These are phyloP conservation scores for Hydrocynus forskahlii DNA, from an alignment of 2,797 vertebrate species.

Conservation along the genomic window DNA sequence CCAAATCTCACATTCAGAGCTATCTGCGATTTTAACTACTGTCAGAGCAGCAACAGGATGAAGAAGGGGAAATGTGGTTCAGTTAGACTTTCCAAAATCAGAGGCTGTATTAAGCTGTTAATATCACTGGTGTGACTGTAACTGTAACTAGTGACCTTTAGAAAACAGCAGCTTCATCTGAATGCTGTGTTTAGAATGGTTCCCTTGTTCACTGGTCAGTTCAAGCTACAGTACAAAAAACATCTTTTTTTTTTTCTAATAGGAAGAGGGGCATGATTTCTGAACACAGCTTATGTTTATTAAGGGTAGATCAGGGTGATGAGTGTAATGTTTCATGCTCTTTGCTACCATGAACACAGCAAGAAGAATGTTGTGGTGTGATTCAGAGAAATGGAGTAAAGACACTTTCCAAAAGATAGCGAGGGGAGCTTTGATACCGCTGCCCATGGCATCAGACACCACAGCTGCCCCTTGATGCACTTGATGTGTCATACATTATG, in stretches of 20 bases:
- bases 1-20: no score
- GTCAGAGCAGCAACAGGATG: no score
- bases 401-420: slow-evolving; percentile 14
- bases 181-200: neutral
- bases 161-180: neutral
- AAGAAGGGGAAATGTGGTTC: neutral
- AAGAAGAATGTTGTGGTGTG: slow-evolving; percentile 14
- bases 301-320: neutral
- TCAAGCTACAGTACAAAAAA: no score
- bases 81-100: neutral
- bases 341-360: slow-evolving; percentile 11
- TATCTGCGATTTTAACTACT: no score
- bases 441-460: slow-evolving; percentile 27
- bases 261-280: no score
- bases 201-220: neutral
- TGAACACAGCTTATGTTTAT: neutral
- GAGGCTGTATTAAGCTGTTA: neutral
- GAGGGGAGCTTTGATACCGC: slow-evolving; percentile 17
- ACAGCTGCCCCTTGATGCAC: slow-evolving; percentile 41
- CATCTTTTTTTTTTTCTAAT: no score
- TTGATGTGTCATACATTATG: slow-evolving; percentile 41
- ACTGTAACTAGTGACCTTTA: neutral
- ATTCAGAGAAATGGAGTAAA: slow-evolving; percentile 16
- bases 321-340: slow-evolving; percentile 25
- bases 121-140: neutral